Evolutionary conservation across 2,797 vertebrate species (phyloP), one percentile per base, ranked within the genome.

Genomic region (Hyperoplus immaculatus): DNA sequence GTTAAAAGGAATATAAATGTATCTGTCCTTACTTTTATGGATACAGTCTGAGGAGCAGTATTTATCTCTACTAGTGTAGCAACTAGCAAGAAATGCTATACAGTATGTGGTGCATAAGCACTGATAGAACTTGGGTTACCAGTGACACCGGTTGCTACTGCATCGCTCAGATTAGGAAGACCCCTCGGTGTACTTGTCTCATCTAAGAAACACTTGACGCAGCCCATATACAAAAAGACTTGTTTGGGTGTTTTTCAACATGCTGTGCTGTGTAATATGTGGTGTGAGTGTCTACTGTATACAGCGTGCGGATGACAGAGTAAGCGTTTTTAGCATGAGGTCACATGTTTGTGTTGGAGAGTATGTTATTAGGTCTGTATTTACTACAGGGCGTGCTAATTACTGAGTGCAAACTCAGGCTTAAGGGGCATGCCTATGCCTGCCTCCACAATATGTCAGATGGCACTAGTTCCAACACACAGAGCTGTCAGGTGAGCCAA

Each of bases 111-210:
- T 53, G 50, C 29, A 46, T 63, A 47, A 57, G 62, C 21, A 43
- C 59, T 41, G 51, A 59, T 10, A 56, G 53, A 66, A 77, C 82
- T 54, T 77, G 49, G 80, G 80, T 81, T 77, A 75, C 3, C 53
- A 56, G 49, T 58, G 61, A 64, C 18, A 36, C 46, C 63, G 45
- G 75, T 60, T 69, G 75, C 70, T 66, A 8, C 12, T 69, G 12
- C 6, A 59, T 21, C 53, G 73, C 78, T 83, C 38, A 66, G 69
- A 63, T 88, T 77, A 65, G 71, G 41, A 38, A 50, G 50, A 50
- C 14, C 46, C 72, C 36, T 43, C 16, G 18, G 63, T 60, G 41
- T 21, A 38, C 11, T 29, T 5, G 8, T 75, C 69, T 77, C 80
- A 80, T 82, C 61, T 73, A 47, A 64, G 16, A 47, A 75, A 63